Evolutionary conservation across 2,113 vertebrate species (phyloP).

Genomic region (Lophochroa leadbeateri): DNA sequence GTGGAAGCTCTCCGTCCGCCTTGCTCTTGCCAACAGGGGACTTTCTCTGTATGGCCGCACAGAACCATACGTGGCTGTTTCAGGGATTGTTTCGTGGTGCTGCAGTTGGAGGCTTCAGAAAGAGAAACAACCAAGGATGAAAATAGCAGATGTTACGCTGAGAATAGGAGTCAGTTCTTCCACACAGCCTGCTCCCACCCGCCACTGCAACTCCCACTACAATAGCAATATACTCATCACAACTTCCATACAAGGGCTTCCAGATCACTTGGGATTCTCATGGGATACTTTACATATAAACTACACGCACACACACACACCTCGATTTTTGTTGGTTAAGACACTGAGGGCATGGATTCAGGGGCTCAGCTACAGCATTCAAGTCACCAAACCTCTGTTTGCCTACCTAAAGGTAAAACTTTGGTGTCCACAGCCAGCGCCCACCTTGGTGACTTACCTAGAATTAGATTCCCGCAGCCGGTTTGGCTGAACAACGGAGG

Average conservation of each 20-base stretch:
- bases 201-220: not conserved
- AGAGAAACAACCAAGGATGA: not conserved
- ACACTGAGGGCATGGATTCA: not conserved
- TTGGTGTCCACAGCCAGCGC: rapidly evolving
- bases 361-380: not conserved
- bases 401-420: not conserved
- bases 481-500: slow-evolving; percentile 91
- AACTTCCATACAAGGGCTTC: not conserved
- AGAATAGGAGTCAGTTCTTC: not conserved
- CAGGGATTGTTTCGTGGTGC: slow-evolving; percentile 82
- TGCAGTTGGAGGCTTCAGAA: slow-evolving; percentile 89
- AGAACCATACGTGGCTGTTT: slow-evolving; percentile 87
- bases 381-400: not conserved
- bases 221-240: not conserved
- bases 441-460: slow-evolving; percentile 75
- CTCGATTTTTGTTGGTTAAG: not conserved
- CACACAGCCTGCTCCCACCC: not conserved
- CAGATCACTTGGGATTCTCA: not conserved
- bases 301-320: not conserved
- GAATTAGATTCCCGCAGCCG: slow-evolving; percentile 91
- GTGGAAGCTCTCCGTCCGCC: slow-evolving; percentile 94
- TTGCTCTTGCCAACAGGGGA: slow-evolving; percentile 89
- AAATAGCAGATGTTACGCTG: not conserved
- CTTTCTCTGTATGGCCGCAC: slow-evolving; percentile 94
- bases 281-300: not conserved